phyloP scores from a whole-genome alignment of 1,140 invertebrate genomes.

The Eulimnadia texana region DNA sequence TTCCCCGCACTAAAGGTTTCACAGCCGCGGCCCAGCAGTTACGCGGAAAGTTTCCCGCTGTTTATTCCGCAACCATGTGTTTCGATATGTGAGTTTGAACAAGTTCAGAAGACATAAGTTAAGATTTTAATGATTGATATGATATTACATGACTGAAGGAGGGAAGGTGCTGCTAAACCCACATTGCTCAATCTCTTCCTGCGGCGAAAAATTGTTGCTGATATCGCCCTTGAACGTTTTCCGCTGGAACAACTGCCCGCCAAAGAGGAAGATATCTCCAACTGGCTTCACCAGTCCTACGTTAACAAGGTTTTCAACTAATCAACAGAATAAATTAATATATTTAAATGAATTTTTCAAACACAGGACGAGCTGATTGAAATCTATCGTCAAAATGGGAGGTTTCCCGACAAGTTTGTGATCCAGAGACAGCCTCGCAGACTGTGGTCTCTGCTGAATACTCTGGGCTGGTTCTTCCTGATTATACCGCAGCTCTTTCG shows the following conservation, averaged over 20 bases:
- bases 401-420: slow-evolving; percentile 1
- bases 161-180: slow-evolving; percentile 29
- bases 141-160: slow-evolving; percentile 11
- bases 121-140: too few species aligned
- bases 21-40: slow-evolving; percentile 39
- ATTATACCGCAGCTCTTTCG: slow-evolving; percentile 9
- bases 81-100: slow-evolving; percentile 50
- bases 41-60: slow-evolving; percentile 43
- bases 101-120: slow-evolving; percentile 20
- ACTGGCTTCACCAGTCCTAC: slow-evolving; percentile 69
- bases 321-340: not conserved
- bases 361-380: slow-evolving; percentile 12
- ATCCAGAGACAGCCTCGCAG: slow-evolving; percentile 9
- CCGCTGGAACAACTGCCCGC: slow-evolving; percentile 63
- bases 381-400: slow-evolving; percentile 2
- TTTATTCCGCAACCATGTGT: slow-evolving; percentile 70
- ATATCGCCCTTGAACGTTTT: slow-evolving; percentile 68
- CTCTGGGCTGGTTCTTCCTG: slow-evolving; percentile 2
- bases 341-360: not conserved
- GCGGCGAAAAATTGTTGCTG: slow-evolving; percentile 54
- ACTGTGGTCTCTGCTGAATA: slow-evolving; percentile 6
- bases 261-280: slow-evolving; percentile 55
- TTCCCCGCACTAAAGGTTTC: slow-evolving; percentile 87
- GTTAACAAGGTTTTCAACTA: slow-evolving; percentile 47
- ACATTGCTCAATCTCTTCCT: slow-evolving; percentile 69